Conservation (phyloP, 2,797 vertebrate species). For the Trichosurus vulpecula region DNA sequence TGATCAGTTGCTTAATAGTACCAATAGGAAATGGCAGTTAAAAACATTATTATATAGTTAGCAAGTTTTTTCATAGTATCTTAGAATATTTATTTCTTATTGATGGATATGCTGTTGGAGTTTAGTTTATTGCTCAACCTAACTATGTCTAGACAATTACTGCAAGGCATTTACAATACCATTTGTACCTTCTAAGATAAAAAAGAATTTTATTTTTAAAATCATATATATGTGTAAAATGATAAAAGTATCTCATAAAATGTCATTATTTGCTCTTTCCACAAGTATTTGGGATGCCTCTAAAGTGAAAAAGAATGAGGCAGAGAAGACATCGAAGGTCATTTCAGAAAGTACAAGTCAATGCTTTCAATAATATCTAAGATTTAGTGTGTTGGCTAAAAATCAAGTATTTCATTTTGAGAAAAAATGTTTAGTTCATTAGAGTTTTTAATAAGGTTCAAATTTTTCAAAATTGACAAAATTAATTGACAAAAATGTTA, state of each 20-base stretch:
- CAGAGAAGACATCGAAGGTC: slow-evolving; percentile 5
- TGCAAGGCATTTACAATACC: not conserved
- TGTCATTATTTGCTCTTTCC: slow-evolving; percentile 23
- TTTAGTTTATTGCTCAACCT: too few species aligned
- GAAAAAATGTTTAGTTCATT: not conserved
- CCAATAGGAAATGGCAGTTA: too few species aligned
- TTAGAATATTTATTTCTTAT: too few species aligned
- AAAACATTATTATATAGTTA: too few species aligned
- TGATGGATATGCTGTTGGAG: too few species aligned
- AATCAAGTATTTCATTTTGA: not conserved
- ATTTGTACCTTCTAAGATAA: not conserved
- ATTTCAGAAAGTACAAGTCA: not conserved
- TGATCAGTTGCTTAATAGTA: too few species aligned
- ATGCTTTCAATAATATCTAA: not conserved
- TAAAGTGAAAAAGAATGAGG: slow-evolving; percentile 41
- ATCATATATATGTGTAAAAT: not conserved
- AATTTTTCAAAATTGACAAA: slow-evolving; percentile 15
- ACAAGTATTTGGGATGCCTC: slow-evolving; percentile 34
- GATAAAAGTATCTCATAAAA: slow-evolving; percentile 32
- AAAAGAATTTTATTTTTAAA: not conserved
- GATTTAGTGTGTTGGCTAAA: not conserved
- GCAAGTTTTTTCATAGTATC: too few species aligned
- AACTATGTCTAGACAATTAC: too few species aligned
- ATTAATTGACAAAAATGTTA: slow-evolving; percentile 4
- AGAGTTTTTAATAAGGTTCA: slow-evolving; percentile 17